These are phyloP conservation scores for Xylota sylvarum DNA, from an alignment of 2,888 invertebrate species.

Conservation along the genomic window DNA sequence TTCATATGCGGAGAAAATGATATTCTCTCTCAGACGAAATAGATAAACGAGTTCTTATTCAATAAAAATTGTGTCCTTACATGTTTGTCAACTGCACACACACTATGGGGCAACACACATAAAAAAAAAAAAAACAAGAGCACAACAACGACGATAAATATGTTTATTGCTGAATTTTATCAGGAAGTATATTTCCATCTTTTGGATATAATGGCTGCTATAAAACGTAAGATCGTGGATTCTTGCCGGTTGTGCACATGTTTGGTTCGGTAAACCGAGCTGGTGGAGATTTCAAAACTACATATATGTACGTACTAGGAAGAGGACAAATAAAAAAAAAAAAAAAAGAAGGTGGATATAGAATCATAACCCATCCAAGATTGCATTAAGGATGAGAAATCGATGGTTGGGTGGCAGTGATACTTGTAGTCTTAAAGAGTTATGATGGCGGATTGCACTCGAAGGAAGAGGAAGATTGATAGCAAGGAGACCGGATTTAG, in stretches of 20 bases:
- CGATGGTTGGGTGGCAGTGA: constrained; percentile 5
- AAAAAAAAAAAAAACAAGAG: constrained; percentile 15
- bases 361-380: constrained; percentile 55
- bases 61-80: constrained; percentile 73
- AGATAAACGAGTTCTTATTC: constrained; percentile 76
- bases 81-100: constrained; percentile 68
- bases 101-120: background rate
- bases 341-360: constrained; percentile 27
- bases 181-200: constrained; percentile 75
- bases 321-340: constrained; percentile 44
- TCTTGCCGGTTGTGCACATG: constrained; percentile 68
- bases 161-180: constrained; percentile 77
- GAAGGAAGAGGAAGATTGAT: constrained; percentile 25
- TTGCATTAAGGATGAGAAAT: constrained; percentile 36
- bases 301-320: too few relatives aligned
- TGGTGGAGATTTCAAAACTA: constrained; percentile 45
- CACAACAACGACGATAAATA: constrained; percentile 69
- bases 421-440: constrained; percentile 33
- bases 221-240: constrained; percentile 70
- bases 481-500: constrained; percentile 29
- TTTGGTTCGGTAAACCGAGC: constrained; percentile 65
- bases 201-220: constrained; percentile 69
- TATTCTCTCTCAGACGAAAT: constrained; percentile 47
- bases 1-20: constrained; percentile 66
- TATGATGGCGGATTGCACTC: constrained; percentile 41